These are phyloP conservation scores for Phrynocephalus guinanensis DNA, from an alignment of 2,797 vertebrate genomes.

Conservation along the genomic window DNA sequence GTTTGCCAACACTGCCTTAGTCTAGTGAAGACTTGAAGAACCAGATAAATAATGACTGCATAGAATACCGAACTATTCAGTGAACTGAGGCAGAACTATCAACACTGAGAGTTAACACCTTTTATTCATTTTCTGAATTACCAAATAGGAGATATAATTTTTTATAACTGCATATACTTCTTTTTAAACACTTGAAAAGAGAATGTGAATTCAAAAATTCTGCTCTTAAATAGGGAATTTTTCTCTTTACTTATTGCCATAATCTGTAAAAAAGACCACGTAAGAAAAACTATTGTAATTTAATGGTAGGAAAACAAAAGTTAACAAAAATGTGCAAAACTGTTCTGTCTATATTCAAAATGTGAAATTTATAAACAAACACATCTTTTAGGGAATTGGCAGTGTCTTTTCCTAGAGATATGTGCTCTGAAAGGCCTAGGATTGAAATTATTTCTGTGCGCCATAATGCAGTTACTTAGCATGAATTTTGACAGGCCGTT, in stretches of 20 bases:
- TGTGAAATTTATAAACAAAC: constrained; percentile 14
- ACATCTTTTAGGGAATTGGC: not conserved
- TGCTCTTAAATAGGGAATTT: constrained; percentile 10
- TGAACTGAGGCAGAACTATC: constrained; percentile 42
- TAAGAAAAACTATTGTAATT: constrained; percentile 36
- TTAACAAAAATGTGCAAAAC: constrained; percentile 44
- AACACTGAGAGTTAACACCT: constrained; percentile 35
- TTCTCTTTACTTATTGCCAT: constrained; percentile 35
- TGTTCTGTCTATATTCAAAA: not conserved
- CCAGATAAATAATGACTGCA: constrained; percentile 24
- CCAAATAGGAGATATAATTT: constrained; percentile 21
- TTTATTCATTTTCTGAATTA: constrained; percentile 14
- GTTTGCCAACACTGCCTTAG: not conserved
- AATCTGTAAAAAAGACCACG: constrained; percentile 33
- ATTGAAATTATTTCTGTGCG: constrained; percentile 50
- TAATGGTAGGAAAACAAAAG: constrained; percentile 27
- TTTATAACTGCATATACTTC: constrained; percentile 22
- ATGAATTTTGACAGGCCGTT: constrained; percentile 41
- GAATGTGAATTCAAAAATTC: constrained; percentile 7
- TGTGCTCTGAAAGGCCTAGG: constrained; percentile 6
- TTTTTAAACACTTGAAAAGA: not conserved
- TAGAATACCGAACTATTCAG: constrained; percentile 20
- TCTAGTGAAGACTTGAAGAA: constrained; percentile 18
- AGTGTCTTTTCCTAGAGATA: constrained; percentile 6
- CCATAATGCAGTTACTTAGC: constrained; percentile 39